Evolutionary conservation across 1,140 invertebrate genomes (phyloP).

Genomic region (Trachymyrmex septentrionalis): DNA sequence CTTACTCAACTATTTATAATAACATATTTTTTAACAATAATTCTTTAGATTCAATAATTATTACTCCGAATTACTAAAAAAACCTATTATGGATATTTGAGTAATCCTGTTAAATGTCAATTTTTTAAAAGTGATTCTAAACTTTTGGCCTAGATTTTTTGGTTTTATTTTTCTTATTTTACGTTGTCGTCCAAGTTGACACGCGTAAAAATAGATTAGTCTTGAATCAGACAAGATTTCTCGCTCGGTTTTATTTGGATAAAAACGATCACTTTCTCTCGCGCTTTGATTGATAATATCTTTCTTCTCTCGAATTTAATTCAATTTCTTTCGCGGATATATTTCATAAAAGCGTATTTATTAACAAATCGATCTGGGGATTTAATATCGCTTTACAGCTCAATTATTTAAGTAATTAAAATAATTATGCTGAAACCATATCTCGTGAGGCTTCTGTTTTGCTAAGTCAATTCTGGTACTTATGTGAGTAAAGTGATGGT

Average conservation of each 20-base stretch:
- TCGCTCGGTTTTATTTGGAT: neutral
- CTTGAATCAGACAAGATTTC: neutral
- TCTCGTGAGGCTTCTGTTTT: neutral
- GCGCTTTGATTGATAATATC: neutral
- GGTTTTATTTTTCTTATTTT: neutral
- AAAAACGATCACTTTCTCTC: neutral
- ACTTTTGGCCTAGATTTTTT: neutral
- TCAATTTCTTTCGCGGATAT: neutral
- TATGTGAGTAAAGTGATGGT: constrained; percentile 79
- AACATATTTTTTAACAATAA: no score
- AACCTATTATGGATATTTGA: no score
- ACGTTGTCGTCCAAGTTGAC: neutral
- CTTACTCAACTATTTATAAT: no score
- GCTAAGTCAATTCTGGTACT: constrained; percentile 46
- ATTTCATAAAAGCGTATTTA: neutral
- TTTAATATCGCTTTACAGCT: neutral
- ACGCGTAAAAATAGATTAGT: neutral
- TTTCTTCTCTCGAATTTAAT: neutral
- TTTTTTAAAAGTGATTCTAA: no score
- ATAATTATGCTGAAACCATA: neutral
- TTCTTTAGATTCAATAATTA: no score
- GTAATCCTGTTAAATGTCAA: no score
- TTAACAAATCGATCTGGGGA: neutral
- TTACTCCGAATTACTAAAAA: no score
- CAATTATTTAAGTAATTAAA: neutral